Percentiles rank a stretch among this genome's conserved stretches.
These are phyloP conservation scores for Chlorodrepanis virens DNA, from an alignment of 2,113 vertebrate species.

Conservation along the genomic window DNA sequence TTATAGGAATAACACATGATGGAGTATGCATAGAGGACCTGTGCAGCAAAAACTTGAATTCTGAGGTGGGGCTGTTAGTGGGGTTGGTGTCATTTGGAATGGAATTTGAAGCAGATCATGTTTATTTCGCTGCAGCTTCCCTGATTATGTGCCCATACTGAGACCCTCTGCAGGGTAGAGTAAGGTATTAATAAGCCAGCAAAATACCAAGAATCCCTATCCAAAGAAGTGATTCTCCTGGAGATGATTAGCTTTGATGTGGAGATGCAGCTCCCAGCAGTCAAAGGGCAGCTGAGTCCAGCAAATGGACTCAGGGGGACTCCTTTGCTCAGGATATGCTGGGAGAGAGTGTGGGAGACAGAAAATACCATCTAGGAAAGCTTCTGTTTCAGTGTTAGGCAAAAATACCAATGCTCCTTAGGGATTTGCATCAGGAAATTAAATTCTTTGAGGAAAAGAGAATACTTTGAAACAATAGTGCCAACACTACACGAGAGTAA, in stretches of 20 bases:
- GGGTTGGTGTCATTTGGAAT: neutral
- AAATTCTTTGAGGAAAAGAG: neutral
- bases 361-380: neutral
- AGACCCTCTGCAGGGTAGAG: neutral
- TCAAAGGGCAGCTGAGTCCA: neutral
- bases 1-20: neutral
- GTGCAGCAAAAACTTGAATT: neutral
- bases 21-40: neutral
- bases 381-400: neutral
- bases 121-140: neutral
- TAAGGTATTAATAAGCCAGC: neutral
- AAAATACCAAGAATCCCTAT: neutral
- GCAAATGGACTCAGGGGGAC: neutral
- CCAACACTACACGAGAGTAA: fast-evolving
- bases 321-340: neutral
- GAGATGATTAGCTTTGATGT: neutral
- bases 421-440: neutral
- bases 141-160: neutral
- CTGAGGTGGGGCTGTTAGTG: neutral
- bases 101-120: neutral
- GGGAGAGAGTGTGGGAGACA: neutral
- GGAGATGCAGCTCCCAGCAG: neutral
- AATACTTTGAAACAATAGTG: neutral
- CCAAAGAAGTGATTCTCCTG: neutral
- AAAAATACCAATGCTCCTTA: neutral